Conservation (phyloP, 92 coral and sea anemone species). For the Metridium senile region DNA sequence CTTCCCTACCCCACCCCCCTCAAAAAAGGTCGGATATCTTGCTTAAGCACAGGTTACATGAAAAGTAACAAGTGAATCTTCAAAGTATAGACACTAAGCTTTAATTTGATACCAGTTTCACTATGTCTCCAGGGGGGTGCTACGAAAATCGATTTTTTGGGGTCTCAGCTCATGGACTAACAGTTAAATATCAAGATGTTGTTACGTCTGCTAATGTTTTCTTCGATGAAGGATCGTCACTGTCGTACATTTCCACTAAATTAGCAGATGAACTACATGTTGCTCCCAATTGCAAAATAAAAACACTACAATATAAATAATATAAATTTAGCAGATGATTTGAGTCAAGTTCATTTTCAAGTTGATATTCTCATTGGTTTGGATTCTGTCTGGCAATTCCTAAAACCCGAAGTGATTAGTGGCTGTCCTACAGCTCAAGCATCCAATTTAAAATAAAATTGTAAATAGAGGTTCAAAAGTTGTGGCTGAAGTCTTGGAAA, state of each 20-base stretch:
- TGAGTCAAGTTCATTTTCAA: slow-evolving; percentile 38
- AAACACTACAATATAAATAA: slow-evolving; percentile 32
- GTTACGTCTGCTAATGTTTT: slow-evolving; percentile 27
- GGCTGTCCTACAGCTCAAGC: slow-evolving; percentile 46
- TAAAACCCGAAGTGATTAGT: slow-evolving; percentile 39
- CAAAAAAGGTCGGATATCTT: too few species aligned
- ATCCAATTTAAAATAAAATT: too few species aligned
- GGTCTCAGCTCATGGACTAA: too few species aligned
- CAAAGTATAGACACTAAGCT: too few species aligned
- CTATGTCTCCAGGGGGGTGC: too few species aligned
- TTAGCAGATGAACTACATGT: slow-evolving; percentile 43
- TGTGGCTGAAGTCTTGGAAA: too few species aligned
- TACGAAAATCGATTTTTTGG: too few species aligned
- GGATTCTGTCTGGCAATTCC: slow-evolving; percentile 52
- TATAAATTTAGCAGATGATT: slow-evolving; percentile 33
- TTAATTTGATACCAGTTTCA: too few species aligned
- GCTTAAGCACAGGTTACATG: too few species aligned
- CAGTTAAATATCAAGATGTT: slow-evolving; percentile 37
- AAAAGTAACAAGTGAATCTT: too few species aligned
- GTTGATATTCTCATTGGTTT: slow-evolving; percentile 39
- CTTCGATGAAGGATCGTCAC: slow-evolving; percentile 40
- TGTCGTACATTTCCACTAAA: slow-evolving; percentile 48
- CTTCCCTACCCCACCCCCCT: too few species aligned
- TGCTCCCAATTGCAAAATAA: slow-evolving; percentile 29
- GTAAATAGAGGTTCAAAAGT: too few species aligned